These are phyloP conservation scores for Cynopterus sphinx DNA, from an alignment of 2,797 vertebrate species.

Conservation along the genomic window DNA sequence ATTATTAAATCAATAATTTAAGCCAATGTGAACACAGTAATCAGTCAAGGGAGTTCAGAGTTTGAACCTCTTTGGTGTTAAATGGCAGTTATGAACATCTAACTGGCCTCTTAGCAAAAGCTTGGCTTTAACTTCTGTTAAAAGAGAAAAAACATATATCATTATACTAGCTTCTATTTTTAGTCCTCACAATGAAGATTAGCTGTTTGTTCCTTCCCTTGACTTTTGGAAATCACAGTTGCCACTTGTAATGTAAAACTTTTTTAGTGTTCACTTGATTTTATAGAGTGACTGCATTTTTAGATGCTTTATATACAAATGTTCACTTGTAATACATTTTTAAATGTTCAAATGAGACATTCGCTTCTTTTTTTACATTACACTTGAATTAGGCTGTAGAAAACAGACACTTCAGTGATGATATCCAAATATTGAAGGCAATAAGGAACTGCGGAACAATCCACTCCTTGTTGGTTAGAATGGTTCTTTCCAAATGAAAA, in stretches of 20 bases:
- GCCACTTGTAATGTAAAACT: constrained; percentile 15
- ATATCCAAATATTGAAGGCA: background rate
- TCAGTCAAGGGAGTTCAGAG: background rate
- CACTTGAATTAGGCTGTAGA: constrained; percentile 11
- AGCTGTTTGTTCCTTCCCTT: background rate
- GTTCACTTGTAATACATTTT: constrained; percentile 29
- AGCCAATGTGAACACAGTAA: background rate
- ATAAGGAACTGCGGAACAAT: background rate
- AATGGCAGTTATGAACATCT: background rate
- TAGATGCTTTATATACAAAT: background rate
- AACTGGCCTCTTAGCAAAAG: background rate
- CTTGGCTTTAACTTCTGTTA: background rate
- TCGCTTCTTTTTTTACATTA: constrained; percentile 43
- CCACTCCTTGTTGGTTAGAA: background rate
- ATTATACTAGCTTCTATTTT: constrained; percentile 2
- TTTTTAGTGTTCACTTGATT: background rate
- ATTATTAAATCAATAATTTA: background rate
- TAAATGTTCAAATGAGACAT: constrained; percentile 21
- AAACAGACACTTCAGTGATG: background rate
- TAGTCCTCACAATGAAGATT: background rate
- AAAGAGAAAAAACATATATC: background rate
- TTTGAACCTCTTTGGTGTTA: background rate
- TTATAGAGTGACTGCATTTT: background rate
- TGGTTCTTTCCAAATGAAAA: constrained; percentile 52
- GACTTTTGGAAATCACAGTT: constrained; percentile 35